A percentile compares a stretch with the other conserved stretches of the same genome.
Conservation (phyloP, 2,797 vertebrate genomes). For the Cyclopterus lumpus region DNA sequence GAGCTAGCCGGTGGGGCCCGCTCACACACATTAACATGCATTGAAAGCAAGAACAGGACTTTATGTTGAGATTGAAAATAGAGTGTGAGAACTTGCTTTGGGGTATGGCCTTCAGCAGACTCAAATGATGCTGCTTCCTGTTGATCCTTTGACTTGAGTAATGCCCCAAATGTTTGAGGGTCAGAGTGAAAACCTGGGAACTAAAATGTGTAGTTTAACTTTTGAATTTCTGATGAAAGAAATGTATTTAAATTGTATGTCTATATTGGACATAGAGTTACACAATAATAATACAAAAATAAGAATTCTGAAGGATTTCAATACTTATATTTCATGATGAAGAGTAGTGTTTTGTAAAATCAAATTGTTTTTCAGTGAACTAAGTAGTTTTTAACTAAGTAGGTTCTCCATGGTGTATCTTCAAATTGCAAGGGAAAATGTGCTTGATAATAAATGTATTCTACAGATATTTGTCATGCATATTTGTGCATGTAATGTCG, state of each 20-base stretch:
- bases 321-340: neutral
- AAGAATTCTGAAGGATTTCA: neutral
- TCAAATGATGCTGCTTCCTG: neutral
- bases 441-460: neutral
- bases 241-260: no score
- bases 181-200: neutral
- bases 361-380: no score
- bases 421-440: neutral
- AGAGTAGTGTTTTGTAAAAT: neutral
- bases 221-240: no score
- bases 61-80: neutral
- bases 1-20: no score
- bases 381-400: no score
- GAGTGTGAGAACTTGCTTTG: neutral
- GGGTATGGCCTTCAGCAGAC: neutral
- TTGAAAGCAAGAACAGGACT: no score
- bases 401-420: neutral
- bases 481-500: neutral
- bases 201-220: neutral
- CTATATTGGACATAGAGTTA: neutral
- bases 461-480: neutral
- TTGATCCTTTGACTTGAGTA: neutral
- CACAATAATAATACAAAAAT: neutral
- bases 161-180: neutral
- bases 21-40: no score